phyloP scores from a whole-genome alignment of 2,888 invertebrate genomes.

The Ypsolopha sequella region DNA sequence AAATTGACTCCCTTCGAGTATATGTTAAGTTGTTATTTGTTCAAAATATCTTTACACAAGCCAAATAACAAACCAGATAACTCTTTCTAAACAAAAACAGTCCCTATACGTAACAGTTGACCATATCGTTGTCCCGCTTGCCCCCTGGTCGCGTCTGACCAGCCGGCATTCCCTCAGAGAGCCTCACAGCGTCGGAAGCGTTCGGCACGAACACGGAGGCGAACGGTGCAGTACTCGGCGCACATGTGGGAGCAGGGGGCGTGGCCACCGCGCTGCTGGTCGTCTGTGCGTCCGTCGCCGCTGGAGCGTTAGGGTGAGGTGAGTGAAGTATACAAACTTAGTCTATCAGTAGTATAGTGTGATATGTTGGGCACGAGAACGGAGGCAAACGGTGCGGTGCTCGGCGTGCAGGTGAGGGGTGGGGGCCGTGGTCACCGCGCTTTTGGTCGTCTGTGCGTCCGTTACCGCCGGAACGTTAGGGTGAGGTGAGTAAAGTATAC shows the following conservation, averaged over 20 bases:
- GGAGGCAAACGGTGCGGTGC: constrained; percentile 28
- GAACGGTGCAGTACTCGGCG: constrained; percentile 32
- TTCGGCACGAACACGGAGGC: constrained; percentile 20
- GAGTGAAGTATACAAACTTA: constrained; percentile 30
- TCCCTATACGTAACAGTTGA: neutral
- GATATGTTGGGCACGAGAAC: constrained; percentile 13
- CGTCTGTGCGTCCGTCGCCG: constrained; percentile 74
- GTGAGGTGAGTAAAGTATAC: constrained; percentile 75
- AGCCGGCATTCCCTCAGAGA: constrained; percentile 24
- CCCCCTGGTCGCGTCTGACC: neutral
- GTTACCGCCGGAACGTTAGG: constrained; percentile 78
- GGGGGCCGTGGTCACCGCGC: constrained; percentile 75
- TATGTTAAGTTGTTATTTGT: too few species aligned
- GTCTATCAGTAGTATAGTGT: neutral
- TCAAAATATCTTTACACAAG: constrained; percentile 9
- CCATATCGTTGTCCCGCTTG: neutral
- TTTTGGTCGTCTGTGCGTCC: constrained; percentile 75
- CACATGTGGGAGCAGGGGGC: constrained; percentile 67
- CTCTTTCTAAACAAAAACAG: too few species aligned
- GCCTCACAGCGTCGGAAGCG: constrained; percentile 53
- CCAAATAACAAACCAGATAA: neutral
- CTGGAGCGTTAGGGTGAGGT: constrained; percentile 85
- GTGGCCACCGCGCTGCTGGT: constrained; percentile 74
- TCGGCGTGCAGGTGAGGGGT: constrained; percentile 52
- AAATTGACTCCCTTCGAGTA: too few species aligned